These are phyloP conservation scores for Chrysochloris asiatica DNA, from an alignment of 2,113 vertebrate genomes.

Conservation along the genomic window DNA sequence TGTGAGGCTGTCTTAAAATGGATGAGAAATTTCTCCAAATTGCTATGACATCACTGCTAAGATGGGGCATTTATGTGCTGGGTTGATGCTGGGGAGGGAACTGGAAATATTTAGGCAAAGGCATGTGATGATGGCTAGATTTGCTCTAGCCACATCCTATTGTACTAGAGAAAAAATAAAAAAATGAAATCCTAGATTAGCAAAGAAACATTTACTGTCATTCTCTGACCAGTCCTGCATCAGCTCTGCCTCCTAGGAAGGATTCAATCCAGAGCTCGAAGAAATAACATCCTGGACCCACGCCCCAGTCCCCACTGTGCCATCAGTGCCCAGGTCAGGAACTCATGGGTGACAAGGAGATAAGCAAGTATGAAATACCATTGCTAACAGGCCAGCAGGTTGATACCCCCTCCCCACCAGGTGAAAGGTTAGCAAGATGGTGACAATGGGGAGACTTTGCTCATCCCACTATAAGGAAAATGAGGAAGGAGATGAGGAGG, in stretches of 20 bases:
- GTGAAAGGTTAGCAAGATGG: neutral
- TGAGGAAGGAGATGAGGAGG: constrained; percentile 80
- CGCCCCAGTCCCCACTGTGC: constrained; percentile 29
- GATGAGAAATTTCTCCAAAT: neutral
- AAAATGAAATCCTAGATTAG: neutral
- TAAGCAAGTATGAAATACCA: constrained; percentile 65
- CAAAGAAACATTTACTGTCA: neutral
- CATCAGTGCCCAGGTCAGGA: constrained; percentile 43
- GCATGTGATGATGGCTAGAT: neutral
- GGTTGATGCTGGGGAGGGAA: neutral
- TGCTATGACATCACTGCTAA: constrained; percentile 5
- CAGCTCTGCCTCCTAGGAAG: neutral
- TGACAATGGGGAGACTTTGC: neutral
- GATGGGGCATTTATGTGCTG: neutral
- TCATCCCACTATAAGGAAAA: constrained; percentile 78
- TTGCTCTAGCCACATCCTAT: neutral
- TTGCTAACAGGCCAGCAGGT: constrained; percentile 42
- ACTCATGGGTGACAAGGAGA: constrained; percentile 44
- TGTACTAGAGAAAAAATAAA: neutral
- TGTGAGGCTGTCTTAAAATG: neutral
- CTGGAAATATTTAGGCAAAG: neutral
- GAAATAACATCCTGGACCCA: constrained; percentile 14
- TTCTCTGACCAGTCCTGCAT: neutral
- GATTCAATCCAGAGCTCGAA: constrained; percentile 1
- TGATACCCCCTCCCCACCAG: constrained; percentile 42